Conservation (phyloP, 2,888 invertebrate genomes). For the Polymixis flavicincta region DNA sequence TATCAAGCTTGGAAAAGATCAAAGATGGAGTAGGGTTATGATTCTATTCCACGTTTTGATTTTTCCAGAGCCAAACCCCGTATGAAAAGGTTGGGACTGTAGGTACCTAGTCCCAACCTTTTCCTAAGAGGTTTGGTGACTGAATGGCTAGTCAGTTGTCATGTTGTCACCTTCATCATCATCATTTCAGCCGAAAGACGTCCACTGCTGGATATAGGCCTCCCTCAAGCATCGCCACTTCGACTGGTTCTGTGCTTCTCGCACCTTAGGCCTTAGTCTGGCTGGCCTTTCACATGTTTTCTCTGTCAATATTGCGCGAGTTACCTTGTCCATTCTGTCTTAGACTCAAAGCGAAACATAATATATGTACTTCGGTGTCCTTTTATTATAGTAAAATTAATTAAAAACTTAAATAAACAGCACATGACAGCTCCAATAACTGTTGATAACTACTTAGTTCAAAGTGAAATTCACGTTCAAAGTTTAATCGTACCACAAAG, state of each 20-base stretch:
- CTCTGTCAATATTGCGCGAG: not conserved
- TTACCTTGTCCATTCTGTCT: not conserved
- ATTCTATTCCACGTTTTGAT: too few species aligned
- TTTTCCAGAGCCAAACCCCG: too few species aligned
- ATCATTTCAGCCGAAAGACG: too few species aligned
- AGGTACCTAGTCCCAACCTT: too few species aligned
- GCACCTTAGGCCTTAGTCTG: too few species aligned
- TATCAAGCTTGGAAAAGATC: too few species aligned
- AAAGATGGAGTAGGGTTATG: not conserved
- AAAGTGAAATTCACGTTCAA: not conserved
- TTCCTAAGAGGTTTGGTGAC: not conserved
- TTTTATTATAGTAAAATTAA: not conserved
- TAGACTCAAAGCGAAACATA: not conserved
- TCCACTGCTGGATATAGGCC: too few species aligned
- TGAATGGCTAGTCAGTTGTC: not conserved
- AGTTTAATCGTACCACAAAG: not conserved
- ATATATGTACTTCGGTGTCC: not conserved
- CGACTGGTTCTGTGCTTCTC: too few species aligned
- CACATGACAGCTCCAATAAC: not conserved
- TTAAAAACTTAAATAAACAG: not conserved
- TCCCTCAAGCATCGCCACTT: too few species aligned
- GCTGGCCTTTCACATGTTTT: not conserved
- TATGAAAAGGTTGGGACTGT: too few species aligned
- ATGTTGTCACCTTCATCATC: too few species aligned
- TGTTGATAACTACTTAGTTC: not conserved